Conservation (phyloP, 2,888 invertebrate species). For the Epirrita christyi region DNA sequence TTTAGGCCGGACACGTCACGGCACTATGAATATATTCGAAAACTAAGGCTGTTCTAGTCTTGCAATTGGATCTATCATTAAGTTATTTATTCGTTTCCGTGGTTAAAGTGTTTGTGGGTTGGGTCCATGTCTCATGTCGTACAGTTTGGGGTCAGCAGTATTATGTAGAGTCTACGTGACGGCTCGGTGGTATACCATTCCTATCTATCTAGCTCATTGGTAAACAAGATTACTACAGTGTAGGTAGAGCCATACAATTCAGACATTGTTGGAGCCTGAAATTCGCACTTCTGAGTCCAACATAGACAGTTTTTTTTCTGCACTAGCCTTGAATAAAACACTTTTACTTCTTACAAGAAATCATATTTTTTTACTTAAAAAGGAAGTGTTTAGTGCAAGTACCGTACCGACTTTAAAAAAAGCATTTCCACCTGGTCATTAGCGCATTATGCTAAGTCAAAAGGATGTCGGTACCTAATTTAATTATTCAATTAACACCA, state of each 20-base stretch:
- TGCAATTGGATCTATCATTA: conserved; percentile 8
- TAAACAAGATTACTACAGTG: conserved; percentile 3
- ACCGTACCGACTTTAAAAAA: conserved; percentile 15
- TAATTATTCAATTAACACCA: conserved; percentile 18
- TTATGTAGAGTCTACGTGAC: conserved; percentile 20
- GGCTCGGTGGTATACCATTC: conserved; percentile 3
- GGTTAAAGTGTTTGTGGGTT: conserved; percentile 1
- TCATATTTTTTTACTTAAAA: background rate
- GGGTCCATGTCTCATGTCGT: conserved; percentile 11
- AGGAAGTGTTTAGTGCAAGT: conserved; percentile 10
- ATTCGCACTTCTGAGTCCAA: background rate
- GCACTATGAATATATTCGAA: no score
- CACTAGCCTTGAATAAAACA: background rate
- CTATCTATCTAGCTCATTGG: conserved; percentile 17
- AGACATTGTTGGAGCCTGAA: background rate
- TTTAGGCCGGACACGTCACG: no score
- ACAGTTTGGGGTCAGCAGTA: conserved; percentile 13
- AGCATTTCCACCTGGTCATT: conserved; percentile 11
- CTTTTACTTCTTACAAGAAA: background rate
- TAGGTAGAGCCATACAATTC: background rate
- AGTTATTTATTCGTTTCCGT: conserved; percentile 12
- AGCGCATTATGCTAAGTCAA: conserved; percentile 6
- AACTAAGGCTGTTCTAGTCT: background rate
- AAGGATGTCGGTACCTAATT: conserved; percentile 11
- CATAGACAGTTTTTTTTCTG: background rate